Base-by-base conservation (phyloP, 1,140 invertebrate species). In the Cardiocondyla obscurior region DNA sequence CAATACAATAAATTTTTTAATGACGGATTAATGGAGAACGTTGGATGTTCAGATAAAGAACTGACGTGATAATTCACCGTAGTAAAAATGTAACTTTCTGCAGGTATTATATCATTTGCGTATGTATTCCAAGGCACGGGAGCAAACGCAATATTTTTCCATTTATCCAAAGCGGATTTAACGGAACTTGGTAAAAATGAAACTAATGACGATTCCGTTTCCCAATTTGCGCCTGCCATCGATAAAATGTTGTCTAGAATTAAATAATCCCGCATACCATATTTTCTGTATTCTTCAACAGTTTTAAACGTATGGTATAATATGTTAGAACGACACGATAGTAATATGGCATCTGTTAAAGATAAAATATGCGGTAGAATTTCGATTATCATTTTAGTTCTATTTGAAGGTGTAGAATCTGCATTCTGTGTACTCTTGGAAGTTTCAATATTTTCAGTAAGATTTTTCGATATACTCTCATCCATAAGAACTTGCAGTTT, bases 51-150 rank as follows among this genome's bases (percentile, higher is more conserved):
- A 30, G 96, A 95, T 4, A 96, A 85, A 10, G 95, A 95, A 22
- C 94, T 94, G 12, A 96, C 93, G 77, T 95, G 95, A 28, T 94
- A 92, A 86, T 95, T 95, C 8, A 96, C 94, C 2, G 96, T 94
- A 33, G 95, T 95, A 79, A 96, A 94, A 7, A 98, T 95, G 83
- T 97, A 97, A 88, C 96, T 97, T 90, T 98, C 97, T 0, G 96
- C 96, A 28, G 97, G 97, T 85, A 98, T 96, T 6, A 97, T 96
- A 90, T 98, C 97, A 85, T 96, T 96, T 19, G 96, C 95, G 90
- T 96, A 97, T 5, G 96, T 95, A 55, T 95, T 92, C 94, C 92
- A 94, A 5, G 95, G 94, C 60, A 95, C 94, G 42, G 95, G 95
- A 74, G 94, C 89, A 14, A 94, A 92, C 5, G 88, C 90, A 5